Percentiles rank a stretch among this genome's conserved stretches.
Evolutionary conservation across 2,113 vertebrate genomes (phyloP).

Genomic region (zebrafish (Danio rerio)): DNA sequence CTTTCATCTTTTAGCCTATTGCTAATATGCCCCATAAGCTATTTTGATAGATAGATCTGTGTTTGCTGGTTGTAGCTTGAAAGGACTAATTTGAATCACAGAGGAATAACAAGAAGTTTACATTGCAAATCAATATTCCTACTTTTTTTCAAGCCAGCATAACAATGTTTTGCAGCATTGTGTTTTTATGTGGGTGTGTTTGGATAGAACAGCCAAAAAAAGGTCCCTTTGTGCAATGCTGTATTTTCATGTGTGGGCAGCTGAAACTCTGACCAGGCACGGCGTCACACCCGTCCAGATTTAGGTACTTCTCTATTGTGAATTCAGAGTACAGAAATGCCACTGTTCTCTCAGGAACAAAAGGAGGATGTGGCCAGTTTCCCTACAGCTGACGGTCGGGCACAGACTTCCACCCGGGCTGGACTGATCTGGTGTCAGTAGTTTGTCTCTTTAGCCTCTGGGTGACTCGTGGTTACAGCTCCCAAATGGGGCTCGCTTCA

Average conservation of each 20-base stretch:
- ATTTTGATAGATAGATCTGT: too few relatives aligned
- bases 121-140: too few relatives aligned
- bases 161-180: not conserved
- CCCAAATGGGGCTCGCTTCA: not conserved
- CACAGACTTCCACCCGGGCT: slow-evolving; percentile 1
- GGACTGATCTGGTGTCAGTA: slow-evolving; percentile 21
- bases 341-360: slow-evolving; percentile 34
- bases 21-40: too few relatives aligned
- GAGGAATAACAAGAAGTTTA: too few relatives aligned
- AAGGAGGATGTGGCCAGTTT: slow-evolving; percentile 24
- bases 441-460: not conserved
- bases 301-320: slow-evolving; percentile 25
- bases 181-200: not conserved
- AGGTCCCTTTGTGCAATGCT: slow-evolving; percentile 2
- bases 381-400: not conserved
- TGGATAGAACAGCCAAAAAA: slow-evolving; percentile 19
- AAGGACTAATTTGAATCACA: too few relatives aligned
- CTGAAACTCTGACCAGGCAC: slow-evolving; percentile 17
- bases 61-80: too few relatives aligned
- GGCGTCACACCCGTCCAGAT: slow-evolving; percentile 19
- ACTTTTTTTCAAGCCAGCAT: too few relatives aligned
- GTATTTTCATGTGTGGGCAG: slow-evolving; percentile 13
- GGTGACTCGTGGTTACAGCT: not conserved
- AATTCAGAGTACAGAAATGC: not conserved
- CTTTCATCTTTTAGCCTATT: too few relatives aligned